These are phyloP conservation scores for Enteromius fasciolatus DNA, from an alignment of 2,797 vertebrate genomes.

Conservation along the genomic window DNA sequence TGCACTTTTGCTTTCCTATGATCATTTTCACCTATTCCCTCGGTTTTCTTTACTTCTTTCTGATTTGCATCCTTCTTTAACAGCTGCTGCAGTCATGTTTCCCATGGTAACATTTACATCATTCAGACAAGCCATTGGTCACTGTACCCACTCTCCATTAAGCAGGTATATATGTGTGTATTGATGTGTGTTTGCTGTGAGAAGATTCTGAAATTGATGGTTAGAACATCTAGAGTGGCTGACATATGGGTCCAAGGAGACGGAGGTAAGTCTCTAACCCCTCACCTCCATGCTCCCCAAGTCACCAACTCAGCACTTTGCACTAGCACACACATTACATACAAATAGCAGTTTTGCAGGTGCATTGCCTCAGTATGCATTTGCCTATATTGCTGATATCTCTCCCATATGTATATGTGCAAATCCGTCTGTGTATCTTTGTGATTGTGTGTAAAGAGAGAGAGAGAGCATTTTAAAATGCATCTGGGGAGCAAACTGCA, in stretches of 20 bases:
- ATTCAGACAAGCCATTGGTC: slow-evolving; percentile 43
- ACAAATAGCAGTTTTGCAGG: slow-evolving; percentile 43
- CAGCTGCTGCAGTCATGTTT: slow-evolving; percentile 16
- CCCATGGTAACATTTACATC: slow-evolving; percentile 41
- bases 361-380: slow-evolving; percentile 32
- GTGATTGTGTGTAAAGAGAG: background rate
- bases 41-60: background rate
- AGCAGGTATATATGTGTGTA: slow-evolving; percentile 25
- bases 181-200: slow-evolving; percentile 38
- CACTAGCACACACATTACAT: slow-evolving; percentile 5
- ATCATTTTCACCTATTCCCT: slow-evolving; percentile 27
- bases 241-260: slow-evolving; percentile 55
- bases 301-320: slow-evolving; percentile 60
- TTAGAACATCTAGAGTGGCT: slow-evolving; percentile 44
- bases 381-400: slow-evolving; percentile 26
- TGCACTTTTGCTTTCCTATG: background rate
- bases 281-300: slow-evolving; percentile 49
- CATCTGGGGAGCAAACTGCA: slow-evolving; percentile 68
- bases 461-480: slow-evolving; percentile 56
- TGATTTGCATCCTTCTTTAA: slow-evolving; percentile 22
- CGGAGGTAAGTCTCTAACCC: slow-evolving; percentile 44
- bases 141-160: slow-evolving; percentile 38
- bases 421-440: slow-evolving; percentile 34
- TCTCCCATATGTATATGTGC: slow-evolving; percentile 39
- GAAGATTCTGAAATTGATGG: slow-evolving; percentile 60